Evolutionary conservation across 2,888 invertebrate species (phyloP), one percentile per base, ranked within the genome.

Genomic region (Amphipoea oculea): DNA sequence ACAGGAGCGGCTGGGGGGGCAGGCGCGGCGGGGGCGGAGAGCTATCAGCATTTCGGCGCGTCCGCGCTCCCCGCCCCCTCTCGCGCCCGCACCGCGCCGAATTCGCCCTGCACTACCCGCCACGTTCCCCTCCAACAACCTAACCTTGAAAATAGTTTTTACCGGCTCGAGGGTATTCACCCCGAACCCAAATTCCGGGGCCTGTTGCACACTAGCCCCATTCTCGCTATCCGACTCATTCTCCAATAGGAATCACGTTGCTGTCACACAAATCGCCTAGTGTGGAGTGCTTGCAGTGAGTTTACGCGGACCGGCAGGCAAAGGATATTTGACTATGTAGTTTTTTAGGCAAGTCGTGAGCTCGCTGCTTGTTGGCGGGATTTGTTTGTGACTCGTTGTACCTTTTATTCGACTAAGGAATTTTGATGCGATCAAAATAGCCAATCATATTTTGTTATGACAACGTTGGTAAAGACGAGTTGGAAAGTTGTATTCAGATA

Each of bases 91-190:
- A 90, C 92, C 92, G 91, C 94, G 91, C 94, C 94, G 94, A 95
- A 96, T 95, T 95, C 94, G 95, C 96, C 96, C 96, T 95, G 94
- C 95, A 93, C 95, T 91, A 93, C 95, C 94, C 94, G 95, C 93
- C 92, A 94, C 94, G 95, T 93, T 96, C 96, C 96, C 96, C 96
- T 96, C 96, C 95, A 94, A 92, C 92, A 92, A 92, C 92, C 95
- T 96, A 97, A 96, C 97, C 97, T 97, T 97, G 97, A 97, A 97
- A 96, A 96, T 96, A 96, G 97, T 97, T 97, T 96, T 96, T 96
- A 97, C 96, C 95, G 95, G 93, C 95, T 90, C 89, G 96, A 97
- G 97, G 97, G 97, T 97, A 97, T 97, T 97, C 96, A 97, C 97
- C 97, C 96, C 96, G 94, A 95, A 95, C 95, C 96, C 96, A 93